Evolutionary conservation across 1,140 invertebrate species (phyloP).

Genomic region (Metopolophium dirhodum): DNA sequence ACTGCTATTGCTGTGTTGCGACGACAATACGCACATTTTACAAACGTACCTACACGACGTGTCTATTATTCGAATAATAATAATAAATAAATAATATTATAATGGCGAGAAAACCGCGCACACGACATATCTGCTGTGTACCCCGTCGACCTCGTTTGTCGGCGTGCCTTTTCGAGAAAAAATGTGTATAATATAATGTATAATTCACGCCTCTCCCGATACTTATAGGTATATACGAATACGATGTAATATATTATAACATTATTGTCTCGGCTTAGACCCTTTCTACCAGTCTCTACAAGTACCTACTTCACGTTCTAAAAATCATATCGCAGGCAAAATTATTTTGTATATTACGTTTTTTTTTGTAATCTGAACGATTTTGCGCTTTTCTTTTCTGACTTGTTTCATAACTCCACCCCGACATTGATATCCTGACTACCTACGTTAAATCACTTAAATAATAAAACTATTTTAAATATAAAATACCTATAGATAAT

Average conservation of each 20-base stretch:
- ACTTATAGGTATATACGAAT: neutral
- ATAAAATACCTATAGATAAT: neutral
- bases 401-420: neutral
- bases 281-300: neutral
- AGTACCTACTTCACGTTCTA: neutral
- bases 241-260: neutral
- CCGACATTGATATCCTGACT: neutral
- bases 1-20: neutral
- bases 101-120: neutral
- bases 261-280: neutral
- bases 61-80: constrained; percentile 33
- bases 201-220: neutral
- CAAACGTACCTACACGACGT: constrained; percentile 18
- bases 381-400: neutral
- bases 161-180: neutral
- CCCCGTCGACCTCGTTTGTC: constrained; percentile 31
- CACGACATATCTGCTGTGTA: neutral
- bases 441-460: neutral
- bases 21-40: neutral
- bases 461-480: neutral
- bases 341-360: neutral
- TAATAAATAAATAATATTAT: constrained; percentile 17
- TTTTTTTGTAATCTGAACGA: neutral
- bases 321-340: neutral
- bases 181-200: neutral